Conservation (phyloP, 2,113 vertebrate genomes). For the Agelaius tricolor region DNA sequence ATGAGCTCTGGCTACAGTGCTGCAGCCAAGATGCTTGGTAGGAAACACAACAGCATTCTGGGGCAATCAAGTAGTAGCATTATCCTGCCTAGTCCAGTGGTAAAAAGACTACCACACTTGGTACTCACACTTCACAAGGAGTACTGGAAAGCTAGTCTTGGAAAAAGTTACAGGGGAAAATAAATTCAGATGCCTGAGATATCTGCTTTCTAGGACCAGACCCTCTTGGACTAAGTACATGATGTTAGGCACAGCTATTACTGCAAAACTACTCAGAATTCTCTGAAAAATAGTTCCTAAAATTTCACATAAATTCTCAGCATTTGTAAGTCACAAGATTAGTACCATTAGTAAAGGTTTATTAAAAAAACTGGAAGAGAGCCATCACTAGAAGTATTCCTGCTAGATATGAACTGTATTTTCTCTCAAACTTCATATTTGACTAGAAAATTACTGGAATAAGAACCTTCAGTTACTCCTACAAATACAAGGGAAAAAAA, state of each 20-base stretch:
- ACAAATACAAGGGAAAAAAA: background rate
- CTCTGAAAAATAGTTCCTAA: background rate
- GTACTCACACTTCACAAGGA: background rate
- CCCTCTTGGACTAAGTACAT: background rate
- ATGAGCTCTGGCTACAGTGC: fast-evolving
- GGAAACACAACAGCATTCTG: background rate
- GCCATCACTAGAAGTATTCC: background rate
- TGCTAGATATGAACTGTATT: background rate
- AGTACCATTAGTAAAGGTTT: background rate
- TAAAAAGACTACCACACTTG: background rate
- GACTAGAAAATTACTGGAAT: background rate
- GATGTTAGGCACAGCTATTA: background rate
- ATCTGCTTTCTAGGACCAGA: background rate
- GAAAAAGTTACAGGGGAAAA: background rate
- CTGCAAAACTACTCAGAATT: background rate
- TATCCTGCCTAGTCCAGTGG: background rate
- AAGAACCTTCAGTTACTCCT: background rate
- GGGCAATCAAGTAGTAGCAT: background rate
- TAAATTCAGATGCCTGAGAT: background rate
- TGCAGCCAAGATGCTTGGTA: background rate
- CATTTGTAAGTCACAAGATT: background rate
- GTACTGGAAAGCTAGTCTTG: background rate
- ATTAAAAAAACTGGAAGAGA: background rate
- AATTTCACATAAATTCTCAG: background rate
- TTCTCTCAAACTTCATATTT: background rate